A percentile compares a stretch with the other conserved stretches of the same genome.
Evolutionary conservation across 2,888 invertebrate genomes (phyloP).

Genomic region (Watsonalla cultraria): DNA sequence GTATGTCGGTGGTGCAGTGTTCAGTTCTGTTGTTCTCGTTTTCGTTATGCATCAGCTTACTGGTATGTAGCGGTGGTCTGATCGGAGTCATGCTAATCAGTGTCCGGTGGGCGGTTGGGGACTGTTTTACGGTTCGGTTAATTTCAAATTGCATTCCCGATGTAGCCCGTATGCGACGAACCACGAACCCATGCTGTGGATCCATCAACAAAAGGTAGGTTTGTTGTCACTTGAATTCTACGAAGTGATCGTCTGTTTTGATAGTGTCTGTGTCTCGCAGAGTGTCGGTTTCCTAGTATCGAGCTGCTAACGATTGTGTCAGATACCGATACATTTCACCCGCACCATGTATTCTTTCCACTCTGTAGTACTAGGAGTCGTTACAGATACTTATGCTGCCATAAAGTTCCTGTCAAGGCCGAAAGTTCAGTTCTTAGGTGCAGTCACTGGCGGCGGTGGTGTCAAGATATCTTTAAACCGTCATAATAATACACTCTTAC

Average conservation of each 20-base stretch:
- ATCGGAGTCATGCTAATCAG: slow-evolving; percentile 21
- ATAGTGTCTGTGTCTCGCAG: not conserved
- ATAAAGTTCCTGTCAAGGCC: too few relatives aligned
- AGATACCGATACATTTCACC: not conserved
- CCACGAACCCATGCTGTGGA: slow-evolving; percentile 5
- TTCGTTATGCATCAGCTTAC: slow-evolving; percentile 12
- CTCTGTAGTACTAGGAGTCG: too few relatives aligned
- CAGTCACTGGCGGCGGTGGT: too few relatives aligned
- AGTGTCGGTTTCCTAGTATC: not conserved
- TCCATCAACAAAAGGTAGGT: not conserved
- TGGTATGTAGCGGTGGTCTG: slow-evolving; percentile 12
- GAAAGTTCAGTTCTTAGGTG: too few relatives aligned
- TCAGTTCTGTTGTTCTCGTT: slow-evolving; percentile 1
- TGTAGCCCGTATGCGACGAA: slow-evolving; percentile 15
- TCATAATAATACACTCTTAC: too few relatives aligned
- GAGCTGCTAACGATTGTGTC: not conserved
- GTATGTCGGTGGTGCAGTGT: slow-evolving; percentile 5
- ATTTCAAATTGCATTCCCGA: slow-evolving; percentile 20
- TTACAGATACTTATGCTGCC: too few relatives aligned
- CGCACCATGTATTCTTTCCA: too few relatives aligned
- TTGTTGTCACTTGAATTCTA: slow-evolving; percentile 7
- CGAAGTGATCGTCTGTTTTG: slow-evolving; percentile 28
- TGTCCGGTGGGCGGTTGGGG: slow-evolving; percentile 14
- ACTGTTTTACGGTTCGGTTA: slow-evolving; percentile 14
- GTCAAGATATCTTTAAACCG: too few relatives aligned